Percentiles rank a stretch among this genome's conserved stretches.
These are phyloP conservation scores for Leptobrachium leishanense DNA, from an alignment of 2,113 vertebrate species.

Conservation along the genomic window DNA sequence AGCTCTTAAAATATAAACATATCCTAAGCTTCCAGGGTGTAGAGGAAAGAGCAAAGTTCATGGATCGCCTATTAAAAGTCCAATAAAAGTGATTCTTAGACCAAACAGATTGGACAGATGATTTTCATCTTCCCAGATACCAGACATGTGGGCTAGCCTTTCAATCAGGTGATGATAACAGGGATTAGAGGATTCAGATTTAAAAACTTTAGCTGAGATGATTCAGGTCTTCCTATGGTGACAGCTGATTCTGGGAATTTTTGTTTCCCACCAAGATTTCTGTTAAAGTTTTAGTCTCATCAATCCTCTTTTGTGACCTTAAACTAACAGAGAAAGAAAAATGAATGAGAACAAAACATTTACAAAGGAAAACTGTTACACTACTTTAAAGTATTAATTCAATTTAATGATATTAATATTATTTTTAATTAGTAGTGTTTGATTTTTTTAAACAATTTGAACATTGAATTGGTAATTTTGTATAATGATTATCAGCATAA, in stretches of 20 bases:
- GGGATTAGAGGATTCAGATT: slow-evolving; percentile 52
- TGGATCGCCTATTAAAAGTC: slow-evolving; percentile 53
- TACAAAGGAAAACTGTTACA: no score
- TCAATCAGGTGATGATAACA: slow-evolving; percentile 52
- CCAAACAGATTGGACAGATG: slow-evolving; percentile 53
- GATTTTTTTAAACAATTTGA: no score
- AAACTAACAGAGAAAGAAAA: neutral
- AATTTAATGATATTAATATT: no score
- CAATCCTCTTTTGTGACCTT: neutral
- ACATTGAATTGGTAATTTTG: no score
- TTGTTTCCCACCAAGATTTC: slow-evolving; percentile 29
- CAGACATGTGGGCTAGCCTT: slow-evolving; percentile 48
- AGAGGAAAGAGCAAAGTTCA: slow-evolving; percentile 57
- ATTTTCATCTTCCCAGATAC: slow-evolving; percentile 58
- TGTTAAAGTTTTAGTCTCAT: slow-evolving; percentile 47
- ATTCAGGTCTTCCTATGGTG: slow-evolving; percentile 51
- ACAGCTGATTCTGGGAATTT: slow-evolving; percentile 43
- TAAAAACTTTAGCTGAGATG: slow-evolving; percentile 36
- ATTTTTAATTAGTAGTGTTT: no score
- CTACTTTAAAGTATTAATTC: no score
- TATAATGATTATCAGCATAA: no score
- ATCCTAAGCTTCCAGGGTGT: slow-evolving; percentile 51
- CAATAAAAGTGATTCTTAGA: slow-evolving; percentile 57
- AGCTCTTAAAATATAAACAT: slow-evolving; percentile 52
- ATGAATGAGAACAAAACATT: no score